These are phyloP conservation scores for Geotrupes spiniger DNA, from an alignment of 2,888 invertebrate genomes.

Conservation along the genomic window DNA sequence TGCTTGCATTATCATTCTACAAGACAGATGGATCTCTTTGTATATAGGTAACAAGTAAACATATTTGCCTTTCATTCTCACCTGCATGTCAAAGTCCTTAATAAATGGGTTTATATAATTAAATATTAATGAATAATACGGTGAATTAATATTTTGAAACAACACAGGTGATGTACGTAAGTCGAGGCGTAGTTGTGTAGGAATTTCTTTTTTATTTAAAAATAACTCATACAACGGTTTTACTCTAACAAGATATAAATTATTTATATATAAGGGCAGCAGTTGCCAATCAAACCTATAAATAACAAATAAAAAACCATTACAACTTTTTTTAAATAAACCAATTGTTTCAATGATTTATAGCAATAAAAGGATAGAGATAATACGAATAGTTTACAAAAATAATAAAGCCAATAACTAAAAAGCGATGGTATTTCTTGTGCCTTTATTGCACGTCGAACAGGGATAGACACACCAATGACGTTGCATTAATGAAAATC, in stretches of 20 bases:
- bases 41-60: too few species aligned
- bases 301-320: slow-evolving; percentile 19
- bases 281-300: slow-evolving; percentile 22
- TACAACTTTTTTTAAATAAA: slow-evolving; percentile 19
- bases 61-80: too few species aligned
- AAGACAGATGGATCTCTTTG: too few species aligned
- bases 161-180: too few species aligned
- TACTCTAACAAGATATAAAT: slow-evolving; percentile 51
- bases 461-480: slow-evolving; percentile 37
- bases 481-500: neutral
- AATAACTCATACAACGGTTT: slow-evolving; percentile 50
- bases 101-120: too few species aligned
- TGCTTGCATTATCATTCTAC: too few species aligned
- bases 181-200: too few species aligned
- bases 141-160: too few species aligned
- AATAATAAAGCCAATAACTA: slow-evolving; percentile 33
- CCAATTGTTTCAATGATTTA: slow-evolving; percentile 9
- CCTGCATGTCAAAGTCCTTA: too few species aligned
- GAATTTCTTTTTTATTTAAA: slow-evolving; percentile 46
- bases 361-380: slow-evolving; percentile 7
- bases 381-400: slow-evolving; percentile 18
- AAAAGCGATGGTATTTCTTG: slow-evolving; percentile 31
- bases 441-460: slow-evolving; percentile 41
- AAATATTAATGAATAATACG: too few species aligned
- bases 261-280: slow-evolving; percentile 24